Evolutionary conservation across 2,888 invertebrate genomes (phyloP), one percentile per base, ranked within the genome.

Genomic region (Timema cristinae): DNA sequence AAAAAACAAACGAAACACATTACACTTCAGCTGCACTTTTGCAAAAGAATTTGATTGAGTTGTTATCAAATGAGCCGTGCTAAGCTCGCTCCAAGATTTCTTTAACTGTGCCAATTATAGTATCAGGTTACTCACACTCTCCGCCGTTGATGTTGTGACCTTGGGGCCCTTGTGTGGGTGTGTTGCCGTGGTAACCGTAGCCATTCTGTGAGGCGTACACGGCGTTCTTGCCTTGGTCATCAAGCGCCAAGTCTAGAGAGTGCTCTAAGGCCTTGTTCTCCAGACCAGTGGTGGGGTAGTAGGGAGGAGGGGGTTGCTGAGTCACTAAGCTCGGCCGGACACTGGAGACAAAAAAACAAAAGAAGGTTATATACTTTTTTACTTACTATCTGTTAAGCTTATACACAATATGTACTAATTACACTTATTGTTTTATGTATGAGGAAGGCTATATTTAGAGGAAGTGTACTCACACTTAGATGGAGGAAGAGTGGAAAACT

Each of bases 201-300:
- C 93, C 93, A 73, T 92, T 91, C 79, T 94, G 94, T 48, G 91
- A 89, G 8, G 91, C 91, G 81, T 93, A 94, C 69, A 93, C 91
- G 0, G 91, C 89, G 72, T 90, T 92, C 83, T 95, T 95, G 68
- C 80, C 78, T 8, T 93, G 91, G 79, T 95, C 95, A 78, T 94
- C 94, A 83, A 93, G 81, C 2, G 92, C 92, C 77, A 94, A 85
- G 79, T 95, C 95, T 87, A 94, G 88, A 9, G 93, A 93, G 82
- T 94, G 92, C 82, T 95, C 95, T 66, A 95, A 84, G 50, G 94
- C 95, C 83, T 95, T 95, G 82, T 95, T 95, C 83, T 95, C 95
- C 87, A 93, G 89, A 0, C 93, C 93, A 67, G 91, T 88, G 11
- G 90, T 89, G n/a, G 94, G 93, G 80, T 94, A 94, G 79, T 95